Conservation (phyloP, 92 coral and sea anemone genomes). For the Palythoa grandis region DNA sequence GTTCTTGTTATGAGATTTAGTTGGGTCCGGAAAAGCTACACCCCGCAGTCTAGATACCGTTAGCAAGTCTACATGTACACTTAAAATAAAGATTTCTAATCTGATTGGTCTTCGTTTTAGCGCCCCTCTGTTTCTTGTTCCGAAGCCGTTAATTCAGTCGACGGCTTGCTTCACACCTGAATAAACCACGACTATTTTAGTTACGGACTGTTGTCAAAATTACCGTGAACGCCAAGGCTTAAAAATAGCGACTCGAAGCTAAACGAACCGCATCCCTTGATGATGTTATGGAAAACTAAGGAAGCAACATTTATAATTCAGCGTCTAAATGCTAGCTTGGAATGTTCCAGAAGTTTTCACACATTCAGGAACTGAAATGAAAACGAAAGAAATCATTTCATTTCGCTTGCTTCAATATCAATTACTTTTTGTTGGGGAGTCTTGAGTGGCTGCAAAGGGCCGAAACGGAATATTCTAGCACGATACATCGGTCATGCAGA, state of each 20-base stretch:
- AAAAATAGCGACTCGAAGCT: conserved; percentile 1
- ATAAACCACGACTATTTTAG: conserved; percentile 33
- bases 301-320: conserved; percentile 16
- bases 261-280: conserved; percentile 30
- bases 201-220: background rate
- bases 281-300: conserved; percentile 12
- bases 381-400: conserved; percentile 17
- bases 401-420: conserved; percentile 41
- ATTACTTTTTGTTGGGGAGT: conserved; percentile 14
- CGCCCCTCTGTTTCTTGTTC: conserved; percentile 20
- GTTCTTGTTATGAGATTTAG: conserved; percentile 6
- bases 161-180: conserved; percentile 24
- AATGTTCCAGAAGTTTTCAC: conserved; percentile 11
- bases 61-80: conserved; percentile 18
- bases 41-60: conserved; percentile 23
- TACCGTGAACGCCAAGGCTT: background rate
- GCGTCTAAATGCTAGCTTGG: background rate
- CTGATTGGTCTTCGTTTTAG: conserved; percentile 1
- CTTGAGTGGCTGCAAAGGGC: conserved; percentile 25
- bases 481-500: conserved; percentile 35
- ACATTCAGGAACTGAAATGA: background rate
- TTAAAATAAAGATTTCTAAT: conserved; percentile 10
- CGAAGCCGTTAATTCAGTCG: conserved; percentile 4
- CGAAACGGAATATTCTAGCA: conserved; percentile 24
- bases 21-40: conserved; percentile 8